Conservation (phyloP, 1,140 invertebrate genomes). For the Scylla paramamosain region DNA sequence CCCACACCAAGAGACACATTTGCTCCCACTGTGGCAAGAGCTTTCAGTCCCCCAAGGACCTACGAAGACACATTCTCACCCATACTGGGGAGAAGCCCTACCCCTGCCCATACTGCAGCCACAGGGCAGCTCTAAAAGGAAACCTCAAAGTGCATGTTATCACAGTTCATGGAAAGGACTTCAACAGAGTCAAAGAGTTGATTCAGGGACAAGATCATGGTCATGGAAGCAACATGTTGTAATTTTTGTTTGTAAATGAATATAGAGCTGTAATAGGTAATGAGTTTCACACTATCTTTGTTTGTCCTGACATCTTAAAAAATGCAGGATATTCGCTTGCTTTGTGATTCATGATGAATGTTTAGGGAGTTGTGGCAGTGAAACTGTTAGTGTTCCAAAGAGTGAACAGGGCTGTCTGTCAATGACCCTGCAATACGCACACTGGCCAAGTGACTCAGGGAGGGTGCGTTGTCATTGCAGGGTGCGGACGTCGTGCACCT, state of each 20-base stretch:
- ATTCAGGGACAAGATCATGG: constrained; percentile 47
- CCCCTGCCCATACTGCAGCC: constrained; percentile 73
- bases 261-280: background rate
- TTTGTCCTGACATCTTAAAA: background rate
- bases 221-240: constrained; percentile 59
- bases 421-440: constrained; percentile 22
- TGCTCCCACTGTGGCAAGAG: constrained; percentile 74
- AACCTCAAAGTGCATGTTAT: constrained; percentile 77
- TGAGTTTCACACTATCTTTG: background rate
- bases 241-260: background rate
- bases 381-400: background rate
- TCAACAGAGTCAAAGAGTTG: constrained; percentile 55
- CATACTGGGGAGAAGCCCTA: constrained; percentile 74
- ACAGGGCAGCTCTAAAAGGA: constrained; percentile 75
- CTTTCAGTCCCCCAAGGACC: constrained; percentile 77
- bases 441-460: constrained; percentile 66
- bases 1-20: constrained; percentile 73
- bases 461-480: constrained; percentile 74
- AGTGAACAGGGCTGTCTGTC: background rate
- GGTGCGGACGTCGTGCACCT: constrained; percentile 64
- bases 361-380: background rate
- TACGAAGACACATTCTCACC: constrained; percentile 76
- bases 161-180: constrained; percentile 72
- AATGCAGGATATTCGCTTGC: background rate
- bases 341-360: background rate